Percentiles rank a stretch among this genome's conserved stretches.
Evolutionary conservation across 2,888 invertebrate genomes (phyloP).

Genomic region (Lymantria monacha): DNA sequence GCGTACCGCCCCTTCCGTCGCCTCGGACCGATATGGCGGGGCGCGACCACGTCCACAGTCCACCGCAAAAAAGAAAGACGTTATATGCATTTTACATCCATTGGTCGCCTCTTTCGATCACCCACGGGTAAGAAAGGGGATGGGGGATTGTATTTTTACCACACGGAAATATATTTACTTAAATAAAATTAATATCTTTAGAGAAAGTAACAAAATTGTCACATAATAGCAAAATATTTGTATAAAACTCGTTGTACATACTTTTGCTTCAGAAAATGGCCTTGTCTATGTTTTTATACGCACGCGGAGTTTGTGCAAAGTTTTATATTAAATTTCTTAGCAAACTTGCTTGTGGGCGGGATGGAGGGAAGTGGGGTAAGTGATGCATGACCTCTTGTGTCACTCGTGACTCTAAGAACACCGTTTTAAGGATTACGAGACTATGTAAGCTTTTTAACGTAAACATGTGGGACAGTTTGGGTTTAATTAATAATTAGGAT

Average conservation of each 20-base stretch:
- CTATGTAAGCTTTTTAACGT: neutral
- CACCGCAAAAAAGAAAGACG: too few relatives aligned
- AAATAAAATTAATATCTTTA: too few relatives aligned
- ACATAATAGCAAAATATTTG: neutral
- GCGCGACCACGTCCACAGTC: too few relatives aligned
- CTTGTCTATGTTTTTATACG: slow-evolving; percentile 3
- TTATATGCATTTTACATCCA: too few relatives aligned
- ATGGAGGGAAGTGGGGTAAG: neutral
- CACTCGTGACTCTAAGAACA: slow-evolving; percentile 7
- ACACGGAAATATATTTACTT: too few relatives aligned
- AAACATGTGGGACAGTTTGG: neutral
- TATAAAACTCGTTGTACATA: neutral
- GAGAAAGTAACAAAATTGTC: too few relatives aligned
- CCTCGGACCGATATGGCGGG: too few relatives aligned
- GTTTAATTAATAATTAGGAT: too few relatives aligned
- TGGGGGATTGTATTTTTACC: too few relatives aligned
- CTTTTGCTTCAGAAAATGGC: neutral
- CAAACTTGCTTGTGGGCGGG: slow-evolving; percentile 1
- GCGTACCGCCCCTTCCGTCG: too few relatives aligned
- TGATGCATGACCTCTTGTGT: slow-evolving; percentile 11
- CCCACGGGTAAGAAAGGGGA: too few relatives aligned
- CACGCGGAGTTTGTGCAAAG: slow-evolving; percentile 13
- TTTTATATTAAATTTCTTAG: slow-evolving; percentile 39
- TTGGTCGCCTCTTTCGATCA: too few relatives aligned
- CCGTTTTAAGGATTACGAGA: slow-evolving; percentile 5